Percentiles rank a stretch among this genome's conserved stretches.
Conservation (phyloP, 1,140 invertebrate species). For the Augochlora pura region DNA sequence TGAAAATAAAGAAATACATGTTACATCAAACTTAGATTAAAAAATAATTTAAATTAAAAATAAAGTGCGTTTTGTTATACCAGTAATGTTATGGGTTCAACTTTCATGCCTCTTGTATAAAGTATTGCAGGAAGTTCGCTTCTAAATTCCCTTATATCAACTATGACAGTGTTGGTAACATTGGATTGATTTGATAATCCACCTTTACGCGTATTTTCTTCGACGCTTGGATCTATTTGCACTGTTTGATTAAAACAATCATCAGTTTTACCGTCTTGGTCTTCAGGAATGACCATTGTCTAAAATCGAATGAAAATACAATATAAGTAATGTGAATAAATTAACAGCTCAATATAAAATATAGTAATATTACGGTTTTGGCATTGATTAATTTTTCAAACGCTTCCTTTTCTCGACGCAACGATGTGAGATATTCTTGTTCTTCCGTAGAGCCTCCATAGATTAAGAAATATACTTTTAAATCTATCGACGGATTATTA, state of each 20-base stretch:
- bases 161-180: slow-evolving; percentile 87
- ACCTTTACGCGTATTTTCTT: slow-evolving; percentile 84
- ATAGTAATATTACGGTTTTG: slow-evolving; percentile 86
- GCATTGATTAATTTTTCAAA: slow-evolving; percentile 95
- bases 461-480: slow-evolving; percentile 93
- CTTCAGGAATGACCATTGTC: slow-evolving; percentile 95
- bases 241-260: slow-evolving; percentile 84
- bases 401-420: slow-evolving; percentile 95
- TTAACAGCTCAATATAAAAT: slow-evolving; percentile 7
- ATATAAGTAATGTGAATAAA: slow-evolving; percentile 2
- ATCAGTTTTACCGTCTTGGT: slow-evolving; percentile 93
- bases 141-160: slow-evolving; percentile 99
- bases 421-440: slow-evolving; percentile 94
- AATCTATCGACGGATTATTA: slow-evolving; percentile 79
- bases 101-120: slow-evolving; percentile 95
- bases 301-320: slow-evolving; percentile 68
- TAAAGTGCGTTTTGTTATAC: slow-evolving; percentile 78
- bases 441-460: slow-evolving; percentile 96
- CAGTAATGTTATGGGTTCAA: slow-evolving; percentile 94
- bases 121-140: slow-evolving; percentile 97
- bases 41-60: slow-evolving; percentile 13
- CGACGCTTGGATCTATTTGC: slow-evolving; percentile 75
- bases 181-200: slow-evolving; percentile 72
- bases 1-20: slow-evolving; percentile 4
- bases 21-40: not conserved